Evolutionary conservation across 2,888 invertebrate species (phyloP).

Genomic region (Sinotaia quadrata): DNA sequence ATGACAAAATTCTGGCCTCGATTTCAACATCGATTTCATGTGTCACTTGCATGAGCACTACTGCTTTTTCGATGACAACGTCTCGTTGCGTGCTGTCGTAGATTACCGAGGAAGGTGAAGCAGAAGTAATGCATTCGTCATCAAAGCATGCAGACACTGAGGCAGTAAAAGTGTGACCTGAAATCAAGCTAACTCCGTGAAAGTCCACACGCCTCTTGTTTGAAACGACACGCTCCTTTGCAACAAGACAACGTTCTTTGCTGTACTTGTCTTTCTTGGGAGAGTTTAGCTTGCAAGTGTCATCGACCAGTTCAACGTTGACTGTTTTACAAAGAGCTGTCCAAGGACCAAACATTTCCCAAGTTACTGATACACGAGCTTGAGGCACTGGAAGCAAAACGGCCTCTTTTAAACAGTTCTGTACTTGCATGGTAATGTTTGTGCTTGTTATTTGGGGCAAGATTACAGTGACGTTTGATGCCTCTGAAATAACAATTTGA

Average conservation of each 20-base stretch:
- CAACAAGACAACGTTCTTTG: not conserved
- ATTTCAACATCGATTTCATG: not conserved
- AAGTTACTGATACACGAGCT: constrained; percentile 2
- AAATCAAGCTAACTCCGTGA: too few species aligned
- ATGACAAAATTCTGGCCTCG: not conserved
- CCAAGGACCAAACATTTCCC: constrained; percentile 7
- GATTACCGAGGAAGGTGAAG: too few species aligned
- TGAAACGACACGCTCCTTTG: too few species aligned
- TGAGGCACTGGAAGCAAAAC: not conserved
- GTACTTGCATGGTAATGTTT: constrained; percentile 1
- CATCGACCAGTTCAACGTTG: constrained; percentile 10
- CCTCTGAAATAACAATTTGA: constrained; percentile 2
- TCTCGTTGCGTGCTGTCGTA: too few species aligned
- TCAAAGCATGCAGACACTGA: too few species aligned
- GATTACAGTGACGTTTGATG: not conserved
- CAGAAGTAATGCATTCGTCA: too few species aligned
- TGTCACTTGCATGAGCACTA: too few species aligned
- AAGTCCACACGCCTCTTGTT: too few species aligned
- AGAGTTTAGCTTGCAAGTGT: not conserved
- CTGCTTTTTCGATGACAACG: too few species aligned
- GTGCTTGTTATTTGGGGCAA: not conserved
- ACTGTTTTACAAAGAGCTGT: not conserved
- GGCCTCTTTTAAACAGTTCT: constrained; percentile 6
- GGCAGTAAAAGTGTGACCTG: too few species aligned
- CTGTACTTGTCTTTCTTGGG: not conserved